Conservation (phyloP, 2,113 vertebrate species). For the Callipepla californica region DNA sequence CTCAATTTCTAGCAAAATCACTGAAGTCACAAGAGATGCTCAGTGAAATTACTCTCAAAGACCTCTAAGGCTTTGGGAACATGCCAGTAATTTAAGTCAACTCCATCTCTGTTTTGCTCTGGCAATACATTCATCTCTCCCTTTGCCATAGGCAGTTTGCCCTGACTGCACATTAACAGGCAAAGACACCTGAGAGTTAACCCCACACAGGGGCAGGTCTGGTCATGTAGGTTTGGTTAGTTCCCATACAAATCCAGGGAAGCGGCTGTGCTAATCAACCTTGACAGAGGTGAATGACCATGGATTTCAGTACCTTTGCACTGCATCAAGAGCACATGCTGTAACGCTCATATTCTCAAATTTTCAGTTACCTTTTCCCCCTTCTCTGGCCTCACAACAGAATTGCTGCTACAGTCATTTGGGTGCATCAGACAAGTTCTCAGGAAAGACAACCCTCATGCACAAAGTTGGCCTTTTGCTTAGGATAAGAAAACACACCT, state of each 20-base stretch:
- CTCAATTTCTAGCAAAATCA: not conserved
- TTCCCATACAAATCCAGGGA: not conserved
- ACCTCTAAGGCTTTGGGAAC: not conserved
- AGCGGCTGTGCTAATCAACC: not conserved
- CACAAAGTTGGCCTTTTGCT: not conserved
- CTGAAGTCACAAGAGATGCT: not conserved
- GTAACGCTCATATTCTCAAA: not conserved
- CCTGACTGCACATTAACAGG: not conserved
- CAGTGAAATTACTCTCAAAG: not conserved
- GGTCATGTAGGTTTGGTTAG: not conserved
- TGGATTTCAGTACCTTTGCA: not conserved
- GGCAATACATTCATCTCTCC: not conserved
- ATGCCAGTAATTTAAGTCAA: rapidly evolving
- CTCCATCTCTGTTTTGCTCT: not conserved
- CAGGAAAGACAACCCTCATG: rapidly evolving
- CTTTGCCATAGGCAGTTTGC: not conserved
- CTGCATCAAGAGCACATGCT: not conserved
- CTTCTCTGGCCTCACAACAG: not conserved
- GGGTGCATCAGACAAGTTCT: not conserved
- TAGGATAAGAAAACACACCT: not conserved
- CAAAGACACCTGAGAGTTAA: not conserved
- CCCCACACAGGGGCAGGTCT: not conserved
- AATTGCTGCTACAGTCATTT: not conserved
- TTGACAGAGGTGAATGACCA: not conserved
- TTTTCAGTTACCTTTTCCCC: not conserved